These are phyloP conservation scores for Oryctolagus cuniculus DNA, from an alignment of 2,113 vertebrate genomes.

Conservation along the genomic window mOryCun1.1 NC_091439.1:18266501-18267000, in stretches of 20 bases:
- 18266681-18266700: too few relatives aligned
- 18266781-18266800: not conserved
- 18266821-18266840: not conserved
- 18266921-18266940: conserved; percentile 56
- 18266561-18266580: too few relatives aligned
- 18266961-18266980: not conserved
- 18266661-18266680: too few relatives aligned
- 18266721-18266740: too few relatives aligned
- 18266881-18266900: not conserved
- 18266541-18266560: too few relatives aligned
- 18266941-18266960: not conserved
- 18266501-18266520: too few relatives aligned
- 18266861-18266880: not conserved
- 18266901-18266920: not conserved
- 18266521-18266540: too few relatives aligned
- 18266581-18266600: too few relatives aligned
- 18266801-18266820: not conserved
- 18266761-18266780: not conserved
- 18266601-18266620: too few relatives aligned
- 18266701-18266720: too few relatives aligned
- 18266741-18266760: not conserved
- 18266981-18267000: not conserved
- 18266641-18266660: too few relatives aligned
- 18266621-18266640: too few relatives aligned
- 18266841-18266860: not conserved